Evolutionary conservation across 1,140 invertebrate species (phyloP).

Genomic region (Drosophila sechellia): DNA sequence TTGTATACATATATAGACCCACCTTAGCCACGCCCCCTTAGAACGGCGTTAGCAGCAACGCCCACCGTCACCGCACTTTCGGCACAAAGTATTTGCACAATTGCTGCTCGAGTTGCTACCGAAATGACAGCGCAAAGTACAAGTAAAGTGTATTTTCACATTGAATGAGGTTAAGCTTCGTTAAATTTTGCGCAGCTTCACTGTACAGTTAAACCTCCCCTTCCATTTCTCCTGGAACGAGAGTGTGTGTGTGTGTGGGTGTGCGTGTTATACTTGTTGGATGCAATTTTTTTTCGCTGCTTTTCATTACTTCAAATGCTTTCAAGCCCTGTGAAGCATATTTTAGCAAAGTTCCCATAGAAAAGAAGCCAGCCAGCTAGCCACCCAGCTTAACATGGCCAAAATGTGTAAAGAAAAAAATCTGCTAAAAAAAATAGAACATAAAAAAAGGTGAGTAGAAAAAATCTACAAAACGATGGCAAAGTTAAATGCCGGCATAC

Average conservation of each 20-base stretch:
- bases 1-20: neutral
- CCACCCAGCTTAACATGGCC: conserved; percentile 25
- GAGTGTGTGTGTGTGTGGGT: conserved; percentile 5
- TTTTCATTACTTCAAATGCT: conserved; percentile 78
- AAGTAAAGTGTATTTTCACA: conserved; percentile 80
- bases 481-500: conserved; percentile 66
- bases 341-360: conserved; percentile 68
- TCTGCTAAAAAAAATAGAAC: neutral
- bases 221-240: neutral
- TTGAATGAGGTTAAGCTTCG: conserved; percentile 83
- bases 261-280: conserved; percentile 45
- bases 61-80: conserved; percentile 14
- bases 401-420: neutral
- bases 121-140: conserved; percentile 82
- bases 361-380: conserved; percentile 50
- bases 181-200: conserved; percentile 73
- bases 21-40: neutral
- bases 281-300: conserved; percentile 50
- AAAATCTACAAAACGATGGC: conserved; percentile 58
- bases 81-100: conserved; percentile 79
- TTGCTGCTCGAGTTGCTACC: conserved; percentile 78
- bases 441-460: neutral
- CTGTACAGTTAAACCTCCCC: conserved; percentile 21
- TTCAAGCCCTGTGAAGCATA: conserved; percentile 77
- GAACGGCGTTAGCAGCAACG: neutral